Base-by-base conservation (phyloP, 2,113 vertebrate species). In the Indri indri region DNA sequence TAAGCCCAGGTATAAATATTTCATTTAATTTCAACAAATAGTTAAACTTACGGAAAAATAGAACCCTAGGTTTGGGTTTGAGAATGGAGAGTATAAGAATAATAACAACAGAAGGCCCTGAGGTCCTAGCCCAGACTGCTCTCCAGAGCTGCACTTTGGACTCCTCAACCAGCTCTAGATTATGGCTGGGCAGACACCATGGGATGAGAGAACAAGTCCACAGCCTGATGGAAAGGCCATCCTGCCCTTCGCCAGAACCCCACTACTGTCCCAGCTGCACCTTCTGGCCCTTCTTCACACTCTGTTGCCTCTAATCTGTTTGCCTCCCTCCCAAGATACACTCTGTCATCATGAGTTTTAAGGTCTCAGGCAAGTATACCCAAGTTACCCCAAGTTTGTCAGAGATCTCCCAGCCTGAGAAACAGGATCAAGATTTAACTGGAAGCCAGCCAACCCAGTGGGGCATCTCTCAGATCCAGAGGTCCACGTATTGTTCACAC, bases 1-100 rank as follows among this genome's bases (percentile, higher is more conserved):
- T 83, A 86, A 94, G 32, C 16, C 47, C 61, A 87, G 16, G 8
- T 93, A 34, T 91, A 89, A 68, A 71, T 47, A 71, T 77, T 92
- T 85, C 30, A 77, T 88, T 96, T 83, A 90, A 91, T 90, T 79
- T 95, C 68, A 97, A 85, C 22, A 73, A 73, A 74, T 68, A 82
- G 34, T 87, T 95, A n/a, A 80, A 61, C 50, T 92, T 91, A 68
- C 77, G 79, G 11, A 88, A 97, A 94, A 79, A 66, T 73, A 40
- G 16, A 74, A 8, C 34, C 12, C 18, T 65, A 73, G 30, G 22
- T 45, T 96, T 85, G 27, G 66, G 12, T 6, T 27, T 66, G 14
- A n/a, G 65, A 13, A 5, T 73, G 13, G 6, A 3, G 4, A 82
- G 57, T 81, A 34, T 79, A 91, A 84, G 37, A 57, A 65, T 23